Evolutionary conservation across 2,113 vertebrate genomes (phyloP), one percentile per base, ranked within the genome.

Genomic region (Podarcis cretensis): DNA sequence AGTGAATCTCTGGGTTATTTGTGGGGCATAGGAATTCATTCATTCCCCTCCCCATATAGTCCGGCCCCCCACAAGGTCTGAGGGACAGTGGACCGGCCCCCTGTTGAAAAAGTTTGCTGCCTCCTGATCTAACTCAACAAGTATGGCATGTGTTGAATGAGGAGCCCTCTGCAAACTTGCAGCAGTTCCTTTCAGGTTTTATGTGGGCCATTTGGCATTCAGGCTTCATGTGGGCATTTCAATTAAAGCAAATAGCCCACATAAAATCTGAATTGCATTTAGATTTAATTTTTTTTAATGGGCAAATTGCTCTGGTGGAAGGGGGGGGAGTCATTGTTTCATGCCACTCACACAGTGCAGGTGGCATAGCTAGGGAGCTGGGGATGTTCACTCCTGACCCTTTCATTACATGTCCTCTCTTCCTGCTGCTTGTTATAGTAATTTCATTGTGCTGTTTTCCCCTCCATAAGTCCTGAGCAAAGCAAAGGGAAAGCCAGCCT

Each of bases 181-280:
- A 78, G 68, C 21, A 43, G 30, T 84, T 87, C 63, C 83, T 43
- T 79, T 78, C 74, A 78, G 74, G 35, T n/a, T 86, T 77, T 40
- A 63, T 35, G 79, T 81, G 57, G 59, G 57, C n/a, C 59, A 65
- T 35, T 81, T 81, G 79, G 79, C 57, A 35, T 35, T 81, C 79
- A 81, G 54, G 37, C 63, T 81, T 63, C 63, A 86, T 78, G 69
- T 81, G 37, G 6, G 9, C 48, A 2, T 77, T 89, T 79, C 87
- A 89, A 68, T 89, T 83, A 85, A 68, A 85, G 63, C 77, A 73
- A n/a, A 73, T 75, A 35, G 1, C 66, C 35, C 81, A 5, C 74
- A 73, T 85, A 89, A 91, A 90, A 3, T 43, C 76, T 66, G 54
- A 89, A 71, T 35, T 86, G 37, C 12, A 40, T 63, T 92, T 82